phyloP scores from a whole-genome alignment of 2,113 vertebrate genomes.

The Kryptolebias marmoratus region DNA sequence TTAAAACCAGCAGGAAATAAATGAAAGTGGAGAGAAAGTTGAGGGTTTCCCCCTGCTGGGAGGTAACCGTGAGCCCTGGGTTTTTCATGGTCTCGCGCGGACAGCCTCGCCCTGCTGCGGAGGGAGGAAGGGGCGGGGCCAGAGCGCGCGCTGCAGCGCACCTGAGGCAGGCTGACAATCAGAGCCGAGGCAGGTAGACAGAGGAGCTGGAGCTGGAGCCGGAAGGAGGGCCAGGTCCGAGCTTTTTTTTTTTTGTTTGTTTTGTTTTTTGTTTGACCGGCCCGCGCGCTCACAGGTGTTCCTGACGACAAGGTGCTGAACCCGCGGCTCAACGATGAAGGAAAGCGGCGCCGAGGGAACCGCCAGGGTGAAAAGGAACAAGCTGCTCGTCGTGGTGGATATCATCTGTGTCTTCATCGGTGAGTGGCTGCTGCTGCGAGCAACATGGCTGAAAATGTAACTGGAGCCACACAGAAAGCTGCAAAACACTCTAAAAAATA shows the following conservation, averaged over 20 bases:
- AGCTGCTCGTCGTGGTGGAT: slow-evolving; percentile 84
- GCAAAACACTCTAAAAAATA: too few relatives aligned
- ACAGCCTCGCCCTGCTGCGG: slow-evolving; percentile 29
- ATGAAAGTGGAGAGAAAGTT: not conserved
- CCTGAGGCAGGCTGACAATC: slow-evolving; percentile 29
- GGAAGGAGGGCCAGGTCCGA: slow-evolving; percentile 73
- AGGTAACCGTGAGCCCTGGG: too few relatives aligned
- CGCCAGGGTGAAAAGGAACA: slow-evolving; percentile 80
- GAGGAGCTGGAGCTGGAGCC: slow-evolving; percentile 75
- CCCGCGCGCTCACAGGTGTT: not conserved
- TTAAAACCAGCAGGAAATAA: too few relatives aligned
- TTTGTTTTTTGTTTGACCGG: too few relatives aligned
- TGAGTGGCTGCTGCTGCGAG: slow-evolving; percentile 71
- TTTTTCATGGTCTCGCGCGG: not conserved
- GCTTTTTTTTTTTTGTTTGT: not conserved
- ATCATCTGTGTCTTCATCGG: slow-evolving; percentile 86
- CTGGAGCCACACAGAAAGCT: too few relatives aligned
- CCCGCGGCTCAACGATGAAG: slow-evolving; percentile 9
- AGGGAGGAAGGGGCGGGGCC: slow-evolving; percentile 24
- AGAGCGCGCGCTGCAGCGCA: slow-evolving; percentile 26
- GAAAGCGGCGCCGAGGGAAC: slow-evolving; percentile 19
- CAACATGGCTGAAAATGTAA: slow-evolving; percentile 52
- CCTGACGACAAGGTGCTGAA: too few relatives aligned
- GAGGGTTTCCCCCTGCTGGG: not conserved
- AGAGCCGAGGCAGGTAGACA: slow-evolving; percentile 52